Percentiles rank a stretch among this genome's conserved stretches.
Conservation (phyloP, 2,113 vertebrate species). For the Rissa tridactyla region DNA sequence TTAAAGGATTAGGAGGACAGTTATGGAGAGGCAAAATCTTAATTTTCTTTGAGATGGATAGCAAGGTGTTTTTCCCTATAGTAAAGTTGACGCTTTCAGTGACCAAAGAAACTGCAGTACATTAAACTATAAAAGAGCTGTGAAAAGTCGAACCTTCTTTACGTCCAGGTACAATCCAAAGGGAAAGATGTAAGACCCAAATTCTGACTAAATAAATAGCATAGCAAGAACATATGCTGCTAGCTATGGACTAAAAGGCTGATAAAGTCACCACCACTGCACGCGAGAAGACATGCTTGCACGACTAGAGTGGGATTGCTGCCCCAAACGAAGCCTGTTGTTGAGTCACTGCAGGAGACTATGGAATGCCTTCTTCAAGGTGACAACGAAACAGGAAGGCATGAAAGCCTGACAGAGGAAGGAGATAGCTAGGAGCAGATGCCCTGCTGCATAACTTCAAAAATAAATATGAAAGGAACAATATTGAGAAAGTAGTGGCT, state of each 20-base stretch:
- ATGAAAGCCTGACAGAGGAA: neutral
- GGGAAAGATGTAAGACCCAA: neutral
- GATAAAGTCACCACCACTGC: neutral
- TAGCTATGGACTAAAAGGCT: neutral
- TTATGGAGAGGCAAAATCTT: neutral
- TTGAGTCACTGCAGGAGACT: neutral
- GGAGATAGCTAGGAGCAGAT: neutral
- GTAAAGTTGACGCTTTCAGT: neutral
- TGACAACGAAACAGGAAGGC: neutral
- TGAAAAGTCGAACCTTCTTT: neutral
- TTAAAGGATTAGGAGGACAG: neutral
- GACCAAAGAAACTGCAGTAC: slow-evolving; percentile 1
- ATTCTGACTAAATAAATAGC: neutral
- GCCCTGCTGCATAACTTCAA: neutral
- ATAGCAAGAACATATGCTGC: neutral
- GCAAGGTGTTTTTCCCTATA: neutral
- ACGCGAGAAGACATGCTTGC: neutral
- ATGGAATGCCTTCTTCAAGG: neutral
- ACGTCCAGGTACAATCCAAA: neutral
- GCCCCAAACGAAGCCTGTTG: neutral
- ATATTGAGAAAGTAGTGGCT: neutral
- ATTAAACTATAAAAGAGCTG: neutral
- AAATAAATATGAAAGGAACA: neutral
- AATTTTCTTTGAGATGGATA: neutral
- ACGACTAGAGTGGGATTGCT: neutral